Evolutionary conservation across 2,888 invertebrate genomes (phyloP).

Genomic region (Drosophila sordidapex): DNA sequence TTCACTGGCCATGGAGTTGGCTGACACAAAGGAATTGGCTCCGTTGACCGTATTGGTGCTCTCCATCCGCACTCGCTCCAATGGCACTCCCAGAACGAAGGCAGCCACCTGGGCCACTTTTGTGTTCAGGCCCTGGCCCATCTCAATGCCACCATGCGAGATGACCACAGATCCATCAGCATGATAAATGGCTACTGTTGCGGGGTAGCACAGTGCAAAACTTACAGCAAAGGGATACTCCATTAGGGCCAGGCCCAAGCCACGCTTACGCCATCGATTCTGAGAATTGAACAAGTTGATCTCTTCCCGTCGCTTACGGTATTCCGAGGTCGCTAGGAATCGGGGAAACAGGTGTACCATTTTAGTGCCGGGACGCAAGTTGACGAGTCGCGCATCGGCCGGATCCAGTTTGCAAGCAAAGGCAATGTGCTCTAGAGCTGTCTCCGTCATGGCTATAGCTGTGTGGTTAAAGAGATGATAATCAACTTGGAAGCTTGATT

Average conservation of each 20-base stretch:
- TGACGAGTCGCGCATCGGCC: constrained; percentile 86
- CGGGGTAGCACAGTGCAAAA: constrained; percentile 85
- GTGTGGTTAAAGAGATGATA: accelerated
- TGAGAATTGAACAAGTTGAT: constrained; percentile 88
- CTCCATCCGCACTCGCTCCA: constrained; percentile 53
- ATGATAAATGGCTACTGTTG: constrained; percentile 89
- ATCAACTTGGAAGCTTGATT: background rate
- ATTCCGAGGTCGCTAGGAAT: constrained; percentile 86
- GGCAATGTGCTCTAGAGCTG: constrained; percentile 89
- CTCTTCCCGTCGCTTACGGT: constrained; percentile 86
- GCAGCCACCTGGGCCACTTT: constrained; percentile 92
- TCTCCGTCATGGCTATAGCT: constrained; percentile 87
- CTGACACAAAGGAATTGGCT: constrained; percentile 85
- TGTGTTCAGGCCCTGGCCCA: constrained; percentile 90
- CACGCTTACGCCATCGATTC: constrained; percentile 93
- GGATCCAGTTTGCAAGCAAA: constrained; percentile 86
- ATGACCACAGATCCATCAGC: constrained; percentile 90
- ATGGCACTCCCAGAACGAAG: constrained; percentile 87
- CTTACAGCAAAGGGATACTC: constrained; percentile 75
- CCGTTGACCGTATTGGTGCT: constrained; percentile 85
- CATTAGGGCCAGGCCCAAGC: constrained; percentile 89
- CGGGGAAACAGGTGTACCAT: constrained; percentile 86
- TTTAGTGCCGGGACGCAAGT: constrained; percentile 84
- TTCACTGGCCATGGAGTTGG: constrained; percentile 90
- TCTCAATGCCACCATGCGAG: constrained; percentile 90